A percentile compares a stretch with the other conserved stretches of the same genome.
These are phyloP conservation scores for Chionoecetes opilio DNA, from an alignment of 1,140 invertebrate species.

Conservation along the genomic window DNA sequence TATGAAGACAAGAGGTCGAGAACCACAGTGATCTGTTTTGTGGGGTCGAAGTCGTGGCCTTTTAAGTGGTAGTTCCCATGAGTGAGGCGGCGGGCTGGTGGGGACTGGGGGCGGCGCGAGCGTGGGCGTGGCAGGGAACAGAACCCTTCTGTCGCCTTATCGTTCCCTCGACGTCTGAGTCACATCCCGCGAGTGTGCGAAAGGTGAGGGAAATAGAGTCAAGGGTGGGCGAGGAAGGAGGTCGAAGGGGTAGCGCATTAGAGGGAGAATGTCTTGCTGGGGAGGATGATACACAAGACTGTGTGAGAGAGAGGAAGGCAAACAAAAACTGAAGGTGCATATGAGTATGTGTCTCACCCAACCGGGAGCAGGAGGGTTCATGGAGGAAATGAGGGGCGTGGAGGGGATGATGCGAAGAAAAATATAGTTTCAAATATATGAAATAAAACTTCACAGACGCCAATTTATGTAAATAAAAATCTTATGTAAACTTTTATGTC, in stretches of 20 bases:
- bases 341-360: too few relatives aligned
- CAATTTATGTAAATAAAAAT: too few relatives aligned
- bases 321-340: background rate
- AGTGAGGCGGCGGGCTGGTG: background rate
- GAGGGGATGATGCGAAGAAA: background rate
- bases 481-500: too few relatives aligned
- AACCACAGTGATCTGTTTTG: background rate
- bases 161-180: background rate
- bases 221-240: background rate
- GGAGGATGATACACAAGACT: background rate
- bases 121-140: slow-evolving; percentile 31
- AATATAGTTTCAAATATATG: background rate
- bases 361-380: background rate
- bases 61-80: slow-evolving; percentile 38
- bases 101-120: background rate
- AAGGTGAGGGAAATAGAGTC: background rate
- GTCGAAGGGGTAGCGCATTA: background rate
- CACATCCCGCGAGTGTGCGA: background rate
- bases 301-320: background rate
- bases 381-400: background rate
- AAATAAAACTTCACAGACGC: too few relatives aligned
- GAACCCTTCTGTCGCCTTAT: slow-evolving; percentile 41
- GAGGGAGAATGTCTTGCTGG: background rate
- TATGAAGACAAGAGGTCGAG: background rate
- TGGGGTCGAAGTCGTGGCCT: slow-evolving; percentile 44